Percentiles rank a stretch among this genome's conserved stretches.
Conservation (phyloP, 2,113 vertebrate genomes). For the Paradoxurus hermaphroditus region DNA sequence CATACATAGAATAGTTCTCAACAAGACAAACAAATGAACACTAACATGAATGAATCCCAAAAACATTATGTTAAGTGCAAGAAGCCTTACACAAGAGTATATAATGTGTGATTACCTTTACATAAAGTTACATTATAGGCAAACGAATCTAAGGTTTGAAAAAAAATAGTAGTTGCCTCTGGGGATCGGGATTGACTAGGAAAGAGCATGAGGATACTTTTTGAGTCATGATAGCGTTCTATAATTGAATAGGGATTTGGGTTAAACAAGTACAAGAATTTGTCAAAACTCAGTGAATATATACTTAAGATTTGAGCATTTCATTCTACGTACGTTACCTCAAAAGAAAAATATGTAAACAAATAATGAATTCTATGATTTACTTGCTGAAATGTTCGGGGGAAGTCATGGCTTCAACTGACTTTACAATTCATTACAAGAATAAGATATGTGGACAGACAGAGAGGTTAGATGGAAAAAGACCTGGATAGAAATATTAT, state of each 20-base stretch:
- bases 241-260: not conserved
- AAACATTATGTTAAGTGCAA: not conserved
- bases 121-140: not conserved
- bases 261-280: not conserved
- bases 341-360: not conserved
- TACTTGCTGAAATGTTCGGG: not conserved
- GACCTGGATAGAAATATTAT: not conserved
- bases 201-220: not conserved
- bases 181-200: not conserved
- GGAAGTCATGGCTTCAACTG: not conserved
- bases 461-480: not conserved
- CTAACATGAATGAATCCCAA: not conserved
- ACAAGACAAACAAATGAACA: not conserved
- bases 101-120: not conserved
- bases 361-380: not conserved
- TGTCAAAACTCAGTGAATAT: not conserved
- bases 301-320: not conserved
- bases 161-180: not conserved
- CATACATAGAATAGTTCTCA: not conserved
- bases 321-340: not conserved
- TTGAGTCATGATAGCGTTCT: not conserved
- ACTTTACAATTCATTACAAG: not conserved
- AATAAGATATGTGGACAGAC: not conserved
- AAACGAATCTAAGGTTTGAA: not conserved
- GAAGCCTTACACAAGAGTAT: not conserved